Base-by-base conservation (phyloP, 2,113 vertebrate genomes). In the Phylloscopus trochiloides region DNA sequence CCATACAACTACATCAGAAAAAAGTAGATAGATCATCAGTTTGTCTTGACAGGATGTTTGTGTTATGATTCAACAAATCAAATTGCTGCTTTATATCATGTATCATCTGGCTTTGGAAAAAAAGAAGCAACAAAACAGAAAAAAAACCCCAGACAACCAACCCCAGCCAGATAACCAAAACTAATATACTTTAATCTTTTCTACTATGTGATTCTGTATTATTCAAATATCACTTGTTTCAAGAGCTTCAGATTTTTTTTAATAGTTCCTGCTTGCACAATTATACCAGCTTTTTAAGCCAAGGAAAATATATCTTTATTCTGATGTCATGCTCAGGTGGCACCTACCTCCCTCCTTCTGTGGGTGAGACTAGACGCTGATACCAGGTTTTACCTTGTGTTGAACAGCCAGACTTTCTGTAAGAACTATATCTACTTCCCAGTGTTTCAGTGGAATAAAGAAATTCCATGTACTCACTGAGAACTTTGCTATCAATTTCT, bases 41-140 rank as follows among this genome's bases (percentile, higher is more conserved):
- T 86, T 91, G 7, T 71, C 86, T 68, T 78, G 77, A 81, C 83
- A 94, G 91, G 94, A 96, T 94, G 93, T 96, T 96, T 89, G 68
- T 92, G 77, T 71, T 63, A 72, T 58, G 36, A 84, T 75, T 57
- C 86, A 92, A 36, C 34, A 83, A 75, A 92, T 83, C 76, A 72
- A 57, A 83, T 65, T 73, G n/a, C 76, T 78, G 28, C 12, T 94
- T 95, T 63, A 58, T 86, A 91, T 77, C 82, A 90, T 3, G 2
- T 57, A 77, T 90, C 31, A 95, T 95, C 84, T 95, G 50, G 5
- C 43, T 87, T 80, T 75, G 29, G 51, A 31, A 50, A 48, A 55
- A 77, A 19, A 25, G n/a, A 72, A 31, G 6, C 51, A 90, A 55
- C 54, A 73, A 70, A 84, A 32, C 21, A 57, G 47, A 80, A 94